phyloP scores from a whole-genome alignment of 2,113 vertebrate genomes.

The Sinocyclocheilus maitianheensis region DNA sequence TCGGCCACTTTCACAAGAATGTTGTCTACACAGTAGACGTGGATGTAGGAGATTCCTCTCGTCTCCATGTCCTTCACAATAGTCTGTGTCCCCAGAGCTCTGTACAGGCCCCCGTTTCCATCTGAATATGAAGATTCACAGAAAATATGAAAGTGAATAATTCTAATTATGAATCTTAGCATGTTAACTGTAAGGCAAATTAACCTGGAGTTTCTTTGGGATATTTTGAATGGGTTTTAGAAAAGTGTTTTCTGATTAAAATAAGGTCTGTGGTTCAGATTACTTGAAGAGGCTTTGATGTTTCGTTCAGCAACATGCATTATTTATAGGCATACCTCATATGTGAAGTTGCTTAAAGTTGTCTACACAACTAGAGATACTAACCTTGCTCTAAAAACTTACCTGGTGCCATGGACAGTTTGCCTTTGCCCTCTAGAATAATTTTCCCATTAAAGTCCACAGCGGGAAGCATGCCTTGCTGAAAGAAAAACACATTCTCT shows the following conservation, averaged over 20 bases:
- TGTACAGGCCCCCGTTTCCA: constrained; percentile 94
- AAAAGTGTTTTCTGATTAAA: background rate
- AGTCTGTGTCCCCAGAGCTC: constrained; percentile 83
- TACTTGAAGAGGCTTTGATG: background rate
- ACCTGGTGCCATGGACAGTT: constrained; percentile 96
- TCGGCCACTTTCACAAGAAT: constrained; percentile 97
- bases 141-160: background rate
- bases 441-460: constrained; percentile 91
- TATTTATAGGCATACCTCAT: background rate
- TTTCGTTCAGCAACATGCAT: constrained; percentile 31
- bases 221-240: background rate
- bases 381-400: background rate
- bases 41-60: constrained; percentile 81
- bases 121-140: constrained; percentile 71
- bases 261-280: background rate
- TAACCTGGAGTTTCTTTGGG: background rate
- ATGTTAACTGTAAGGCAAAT: background rate
- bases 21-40: constrained; percentile 96
- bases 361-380: background rate
- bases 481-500: constrained; percentile 88
- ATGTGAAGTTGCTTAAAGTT: background rate
- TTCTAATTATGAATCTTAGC: background rate
- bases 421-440: constrained; percentile 89
- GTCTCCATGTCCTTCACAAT: constrained; percentile 87
- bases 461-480: constrained; percentile 98